Conservation (phyloP, 1,140 invertebrate species). For the Philopotamus ludificatus region DNA sequence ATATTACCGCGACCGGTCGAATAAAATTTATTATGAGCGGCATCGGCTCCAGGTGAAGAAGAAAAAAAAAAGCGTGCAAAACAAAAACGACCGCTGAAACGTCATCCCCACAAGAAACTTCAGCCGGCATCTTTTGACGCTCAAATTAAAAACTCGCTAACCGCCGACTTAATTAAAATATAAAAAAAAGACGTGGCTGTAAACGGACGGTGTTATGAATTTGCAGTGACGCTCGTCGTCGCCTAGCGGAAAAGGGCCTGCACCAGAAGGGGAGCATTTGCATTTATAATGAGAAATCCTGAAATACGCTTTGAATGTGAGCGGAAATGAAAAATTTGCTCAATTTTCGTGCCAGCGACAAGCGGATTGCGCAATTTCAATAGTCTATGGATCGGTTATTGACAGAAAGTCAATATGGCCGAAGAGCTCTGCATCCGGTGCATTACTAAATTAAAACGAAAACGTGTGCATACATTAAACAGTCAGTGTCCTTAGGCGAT, state of each 20-base stretch:
- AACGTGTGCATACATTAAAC: neutral
- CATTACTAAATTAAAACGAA: neutral
- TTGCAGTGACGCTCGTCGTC: constrained; percentile 12
- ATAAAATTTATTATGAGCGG: no score
- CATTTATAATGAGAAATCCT: constrained; percentile 33
- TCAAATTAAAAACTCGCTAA: constrained; percentile 35
- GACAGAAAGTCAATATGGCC: no score
- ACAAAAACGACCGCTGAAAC: no score
- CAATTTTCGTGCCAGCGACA: neutral
- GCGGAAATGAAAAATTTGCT: neutral
- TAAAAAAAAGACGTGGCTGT: neutral
- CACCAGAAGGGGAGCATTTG: constrained; percentile 19
- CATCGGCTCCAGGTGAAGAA: no score
- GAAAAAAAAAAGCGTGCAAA: no score
- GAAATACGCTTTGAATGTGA: neutral
- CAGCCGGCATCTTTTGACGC: constrained; percentile 32
- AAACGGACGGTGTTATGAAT: constrained; percentile 32
- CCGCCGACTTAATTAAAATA: constrained; percentile 38
- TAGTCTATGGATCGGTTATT: neutral
- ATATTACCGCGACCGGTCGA: no score
- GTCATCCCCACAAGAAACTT: neutral
- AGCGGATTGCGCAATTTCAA: neutral
- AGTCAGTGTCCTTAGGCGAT: neutral
- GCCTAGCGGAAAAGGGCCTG: constrained; percentile 3
- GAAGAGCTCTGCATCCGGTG: neutral